Base-by-base conservation (phyloP, 2,113 vertebrate species). In the Miniopterus natalensis region DNA sequence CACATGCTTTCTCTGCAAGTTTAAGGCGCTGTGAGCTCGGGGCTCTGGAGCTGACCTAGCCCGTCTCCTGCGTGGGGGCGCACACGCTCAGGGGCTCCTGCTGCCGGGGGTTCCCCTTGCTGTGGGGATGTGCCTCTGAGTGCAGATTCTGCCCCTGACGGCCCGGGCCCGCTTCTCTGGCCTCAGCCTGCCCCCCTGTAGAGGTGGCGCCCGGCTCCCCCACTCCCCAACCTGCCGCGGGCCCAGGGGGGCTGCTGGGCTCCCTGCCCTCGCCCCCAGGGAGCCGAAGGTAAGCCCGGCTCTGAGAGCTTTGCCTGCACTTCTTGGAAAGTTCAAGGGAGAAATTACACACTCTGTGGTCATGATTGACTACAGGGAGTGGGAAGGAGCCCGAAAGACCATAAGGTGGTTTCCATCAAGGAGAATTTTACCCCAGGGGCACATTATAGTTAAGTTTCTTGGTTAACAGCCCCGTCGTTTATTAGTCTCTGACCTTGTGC, bases 401-500 rank as follows among this genome's bases (percentile, higher is more conserved):
- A 25, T 88, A 94, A 95, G 84, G 94, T 81, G 92, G 96, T 79
- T 96, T 96, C 73, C 21, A 18, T 97, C 94, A 98, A 88, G 57
- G 53, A 49, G 78, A 97, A 97, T 98, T 73, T 97, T 66, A 78
- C 98, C 89, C 96, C 21, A 55, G 98, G 96, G 98, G 78, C 49
- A 0, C 73, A 90, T 98, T 98, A 98, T 92, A 71, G 95, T 86
- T 97, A 97, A 97, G 93, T 95, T 98, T 97, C 95, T 98, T 98
- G 92, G 96, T 98, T 97, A 98, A 96, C 81, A 88, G 95, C 97
- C 97, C 96, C 92, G 65, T 97, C 87, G 95, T 80, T 84, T 96
- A 95, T 98, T 98, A 98, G 92, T 96, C 92, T 73, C 79, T 98
- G 98, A 98, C 98, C 98, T 98, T 98, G 98, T 84, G 70, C 95